Percentiles rank a stretch among this genome's conserved stretches.
These are phyloP conservation scores for Allacma fusca DNA, from an alignment of 2,888 invertebrate species.

Conservation along the genomic window DNA sequence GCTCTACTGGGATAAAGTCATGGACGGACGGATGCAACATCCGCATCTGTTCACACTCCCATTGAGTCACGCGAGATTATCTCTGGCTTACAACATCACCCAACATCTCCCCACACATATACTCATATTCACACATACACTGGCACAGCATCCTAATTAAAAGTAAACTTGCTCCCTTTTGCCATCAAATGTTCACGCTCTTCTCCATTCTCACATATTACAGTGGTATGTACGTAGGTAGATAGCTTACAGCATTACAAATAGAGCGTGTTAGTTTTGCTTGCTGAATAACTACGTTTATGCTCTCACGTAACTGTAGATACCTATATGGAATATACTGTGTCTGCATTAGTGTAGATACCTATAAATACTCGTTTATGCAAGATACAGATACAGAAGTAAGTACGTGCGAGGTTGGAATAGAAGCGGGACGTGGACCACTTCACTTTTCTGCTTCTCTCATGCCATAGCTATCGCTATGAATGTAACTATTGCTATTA, in stretches of 20 bases:
- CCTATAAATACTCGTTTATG: too few relatives aligned
- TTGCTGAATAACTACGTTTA: neutral
- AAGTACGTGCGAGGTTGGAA: neutral
- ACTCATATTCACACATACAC: constrained; percentile 17
- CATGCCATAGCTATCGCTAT: neutral
- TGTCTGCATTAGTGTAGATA: too few relatives aligned
- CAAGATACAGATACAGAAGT: too few relatives aligned
- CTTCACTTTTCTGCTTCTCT: constrained; percentile 22
- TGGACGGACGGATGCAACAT: constrained; percentile 29
- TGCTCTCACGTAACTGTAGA: neutral
- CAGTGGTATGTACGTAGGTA: neutral
- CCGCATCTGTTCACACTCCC: constrained; percentile 45
- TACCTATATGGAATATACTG: too few relatives aligned
- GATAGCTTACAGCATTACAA: neutral
- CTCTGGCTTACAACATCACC: constrained; percentile 51
- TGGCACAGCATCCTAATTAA: constrained; percentile 33
- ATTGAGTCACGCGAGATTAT: constrained; percentile 50
- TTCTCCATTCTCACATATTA: neutral
- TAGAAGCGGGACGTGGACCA: neutral
- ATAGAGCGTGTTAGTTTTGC: neutral
- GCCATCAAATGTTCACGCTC: constrained; percentile 32
- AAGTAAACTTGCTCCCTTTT: constrained; percentile 41
- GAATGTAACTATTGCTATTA: constrained; percentile 25
- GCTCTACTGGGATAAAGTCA: constrained; percentile 37
- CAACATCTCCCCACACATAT: constrained; percentile 1